Conservation (phyloP, 2,888 invertebrate genomes). For the Ophioninae sp. region DNA sequence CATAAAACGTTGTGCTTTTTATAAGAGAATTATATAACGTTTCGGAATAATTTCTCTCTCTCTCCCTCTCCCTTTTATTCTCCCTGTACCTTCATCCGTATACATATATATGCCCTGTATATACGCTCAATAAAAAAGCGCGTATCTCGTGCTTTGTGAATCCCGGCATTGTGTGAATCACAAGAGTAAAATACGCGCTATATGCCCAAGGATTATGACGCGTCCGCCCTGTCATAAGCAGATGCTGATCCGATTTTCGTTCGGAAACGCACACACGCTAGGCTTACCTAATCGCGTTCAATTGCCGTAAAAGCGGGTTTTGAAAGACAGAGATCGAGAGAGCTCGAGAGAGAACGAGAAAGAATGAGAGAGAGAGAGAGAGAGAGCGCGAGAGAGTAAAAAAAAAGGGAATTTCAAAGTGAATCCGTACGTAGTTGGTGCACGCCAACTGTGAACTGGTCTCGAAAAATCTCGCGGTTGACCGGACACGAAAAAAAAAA, state of each 20-base stretch:
- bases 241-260: slow-evolving; percentile 76
- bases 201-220: slow-evolving; percentile 73
- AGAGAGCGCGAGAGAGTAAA: neutral
- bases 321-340: slow-evolving; percentile 35
- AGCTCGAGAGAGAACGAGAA: slow-evolving; percentile 23
- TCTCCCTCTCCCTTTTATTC: too few relatives aligned
- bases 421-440: slow-evolving; percentile 30
- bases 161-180: slow-evolving; percentile 59
- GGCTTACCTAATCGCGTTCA: slow-evolving; percentile 76
- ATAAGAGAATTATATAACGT: too few relatives aligned
- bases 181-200: slow-evolving; percentile 54
- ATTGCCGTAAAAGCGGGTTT: slow-evolving; percentile 78
- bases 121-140: slow-evolving; percentile 38
- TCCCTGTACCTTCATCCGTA: neutral
- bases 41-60: too few relatives aligned
- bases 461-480: slow-evolving; percentile 51
- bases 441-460: slow-evolving; percentile 44
- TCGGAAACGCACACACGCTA: slow-evolving; percentile 63
- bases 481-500: slow-evolving; percentile 53
- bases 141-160: slow-evolving; percentile 52
- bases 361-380: slow-evolving; percentile 2
- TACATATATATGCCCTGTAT: neutral
- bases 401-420: slow-evolving; percentile 29
- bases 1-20: too few relatives aligned
- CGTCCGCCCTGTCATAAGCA: slow-evolving; percentile 77